Percentiles rank a stretch among this genome's conserved stretches.
These are phyloP conservation scores for Remorina albescens DNA, from an alignment of 2,797 vertebrate species.

Conservation along the genomic window DNA sequence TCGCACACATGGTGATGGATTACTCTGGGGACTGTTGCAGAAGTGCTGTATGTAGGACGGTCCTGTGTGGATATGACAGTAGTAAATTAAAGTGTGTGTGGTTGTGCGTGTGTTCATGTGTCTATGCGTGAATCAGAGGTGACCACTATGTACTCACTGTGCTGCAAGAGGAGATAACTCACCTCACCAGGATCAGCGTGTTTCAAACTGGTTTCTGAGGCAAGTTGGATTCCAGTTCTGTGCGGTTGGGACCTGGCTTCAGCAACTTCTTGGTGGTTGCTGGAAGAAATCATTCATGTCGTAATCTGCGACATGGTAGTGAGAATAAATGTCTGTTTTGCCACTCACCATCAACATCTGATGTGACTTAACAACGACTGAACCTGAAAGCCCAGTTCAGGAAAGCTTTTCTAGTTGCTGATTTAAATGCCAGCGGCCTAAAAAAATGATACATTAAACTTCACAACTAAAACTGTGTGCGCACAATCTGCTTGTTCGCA, in stretches of 20 bases:
- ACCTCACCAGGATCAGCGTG: background rate
- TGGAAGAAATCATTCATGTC: conserved; percentile 39
- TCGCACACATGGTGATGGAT: conserved; percentile 67
- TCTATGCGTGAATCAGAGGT: conserved; percentile 32
- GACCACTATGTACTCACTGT: conserved; percentile 40
- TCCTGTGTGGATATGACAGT: conserved; percentile 60
- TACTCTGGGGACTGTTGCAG: conserved; percentile 69
- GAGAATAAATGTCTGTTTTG: conserved; percentile 44
- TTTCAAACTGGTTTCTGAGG: conserved; percentile 38
- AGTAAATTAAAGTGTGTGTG: conserved; percentile 57
- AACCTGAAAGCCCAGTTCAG: conserved; percentile 19
- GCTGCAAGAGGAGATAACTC: conserved; percentile 18
- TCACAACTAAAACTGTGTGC: background rate
- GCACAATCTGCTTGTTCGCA: conserved; percentile 3
- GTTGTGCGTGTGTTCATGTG: conserved; percentile 35
- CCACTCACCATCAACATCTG: conserved; percentile 27
- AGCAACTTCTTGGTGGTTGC: conserved; percentile 21
- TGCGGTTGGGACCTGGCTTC: conserved; percentile 1
- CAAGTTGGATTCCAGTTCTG: conserved; percentile 15
- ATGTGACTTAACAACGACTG: conserved; percentile 23
- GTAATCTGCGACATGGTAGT: conserved; percentile 31
- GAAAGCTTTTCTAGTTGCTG: conserved; percentile 11
- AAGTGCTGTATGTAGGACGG: conserved; percentile 65
- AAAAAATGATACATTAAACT: conserved; percentile 11
- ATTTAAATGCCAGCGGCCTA: conserved; percentile 8